These are phyloP conservation scores for Acronicta aceris DNA, from an alignment of 2,888 invertebrate genomes.

Conservation along the genomic window DNA sequence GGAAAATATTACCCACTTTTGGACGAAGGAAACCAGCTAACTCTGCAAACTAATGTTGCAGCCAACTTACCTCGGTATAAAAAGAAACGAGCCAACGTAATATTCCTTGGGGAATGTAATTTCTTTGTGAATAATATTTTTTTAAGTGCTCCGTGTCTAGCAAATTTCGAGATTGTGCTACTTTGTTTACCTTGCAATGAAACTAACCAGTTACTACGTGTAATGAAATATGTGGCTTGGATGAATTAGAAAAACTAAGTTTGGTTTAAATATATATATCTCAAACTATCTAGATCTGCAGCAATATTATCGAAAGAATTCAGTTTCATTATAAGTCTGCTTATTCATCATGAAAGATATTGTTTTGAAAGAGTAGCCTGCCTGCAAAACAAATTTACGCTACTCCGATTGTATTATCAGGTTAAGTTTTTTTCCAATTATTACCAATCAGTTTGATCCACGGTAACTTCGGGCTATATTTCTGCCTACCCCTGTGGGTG, in stretches of 20 bases:
- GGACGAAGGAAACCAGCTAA: constrained; percentile 72
- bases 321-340: too few species aligned
- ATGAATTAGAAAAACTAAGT: background rate
- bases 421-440: too few species aligned
- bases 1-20: constrained; percentile 82
- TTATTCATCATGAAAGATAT: too few species aligned
- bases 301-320: too few species aligned
- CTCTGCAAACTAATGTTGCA: constrained; percentile 79
- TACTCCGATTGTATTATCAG: too few species aligned
- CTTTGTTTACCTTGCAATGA: constrained; percentile 42
- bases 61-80: constrained; percentile 71
- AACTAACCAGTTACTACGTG: constrained; percentile 24
- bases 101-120: constrained; percentile 71
- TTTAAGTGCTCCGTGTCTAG: constrained; percentile 58
- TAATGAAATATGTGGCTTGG: constrained; percentile 17
- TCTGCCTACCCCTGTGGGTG: too few species aligned
- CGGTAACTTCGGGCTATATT: too few species aligned
- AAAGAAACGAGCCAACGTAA: constrained; percentile 72
- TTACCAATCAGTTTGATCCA: too few species aligned
- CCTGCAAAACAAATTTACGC: too few species aligned
- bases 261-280: background rate
- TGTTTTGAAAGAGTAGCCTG: too few species aligned
- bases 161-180: constrained; percentile 52
- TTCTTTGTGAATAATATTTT: constrained; percentile 67
- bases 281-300: too few species aligned